Evolutionary conservation across 2,113 vertebrate genomes (phyloP).

Genomic region (Cavia porcellus): DNA sequence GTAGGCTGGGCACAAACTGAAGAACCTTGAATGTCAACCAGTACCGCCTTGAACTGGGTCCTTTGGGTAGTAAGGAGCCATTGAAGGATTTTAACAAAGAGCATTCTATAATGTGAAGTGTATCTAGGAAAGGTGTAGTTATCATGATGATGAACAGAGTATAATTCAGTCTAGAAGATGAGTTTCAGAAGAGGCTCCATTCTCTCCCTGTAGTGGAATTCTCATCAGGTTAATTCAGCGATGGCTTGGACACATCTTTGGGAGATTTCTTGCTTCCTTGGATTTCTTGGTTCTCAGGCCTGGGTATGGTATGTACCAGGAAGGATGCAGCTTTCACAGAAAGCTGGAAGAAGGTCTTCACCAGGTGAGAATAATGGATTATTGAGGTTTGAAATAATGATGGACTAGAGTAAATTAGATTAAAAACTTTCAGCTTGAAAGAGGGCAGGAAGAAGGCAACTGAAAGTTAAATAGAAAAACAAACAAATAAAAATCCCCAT

Average conservation of each 20-base stretch:
- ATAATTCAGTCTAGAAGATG: background rate
- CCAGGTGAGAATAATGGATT: background rate
- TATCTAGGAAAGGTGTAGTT: background rate
- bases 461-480: background rate
- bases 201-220: background rate
- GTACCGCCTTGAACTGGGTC: background rate
- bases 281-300: background rate
- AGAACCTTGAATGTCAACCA: background rate
- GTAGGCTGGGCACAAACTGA: background rate
- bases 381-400: background rate
- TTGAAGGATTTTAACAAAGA: conserved; percentile 20
- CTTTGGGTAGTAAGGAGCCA: background rate
- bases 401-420: background rate
- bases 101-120: background rate
- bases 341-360: background rate
- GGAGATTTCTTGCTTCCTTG: background rate
- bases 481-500: background rate
- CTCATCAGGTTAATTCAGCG: background rate
- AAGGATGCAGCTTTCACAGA: background rate
- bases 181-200: background rate
- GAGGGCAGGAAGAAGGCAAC: background rate
- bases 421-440: background rate
- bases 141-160: background rate
- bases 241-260: background rate
- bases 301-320: background rate